Evolutionary conservation across 2,797 vertebrate genomes (phyloP), one percentile per base, ranked within the genome.

Genomic region (Poeciliopsis turneri): DNA sequence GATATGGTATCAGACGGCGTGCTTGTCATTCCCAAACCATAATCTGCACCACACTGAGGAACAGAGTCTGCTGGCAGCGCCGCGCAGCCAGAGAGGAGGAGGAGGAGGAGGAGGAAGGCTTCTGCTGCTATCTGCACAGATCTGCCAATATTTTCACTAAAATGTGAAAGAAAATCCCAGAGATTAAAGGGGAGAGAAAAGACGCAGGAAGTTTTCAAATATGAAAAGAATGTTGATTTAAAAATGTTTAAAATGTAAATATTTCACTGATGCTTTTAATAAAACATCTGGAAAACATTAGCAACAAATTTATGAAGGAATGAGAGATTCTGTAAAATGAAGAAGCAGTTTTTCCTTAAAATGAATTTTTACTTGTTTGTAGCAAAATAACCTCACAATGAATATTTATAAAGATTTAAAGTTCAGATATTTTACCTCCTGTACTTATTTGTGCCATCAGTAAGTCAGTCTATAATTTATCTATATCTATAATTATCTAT

Each of bases 1-100:
- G 94, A 95, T 95, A 86, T 90, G 92, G 90, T 93, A 94, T 95
- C 94, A 94, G 93, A 92, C 93, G 83, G 81, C 90, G 91, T 86
- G 90, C 94, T 94, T 94, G 94, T 95, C 93, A 90, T 92, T 92
- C 91, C 89, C 89, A 15, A 61, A 87, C 91, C 92, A 89, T 95
- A 94, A 95, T 94, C 94, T 94, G 87, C 88, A 85, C 82, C 71
- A 88, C 92, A 80, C 89, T 79, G 84, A 90, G 86, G 88, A 93
- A 93, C 92, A 86, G 84, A 83, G 91, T 92, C 93, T 93, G 92
- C 94, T 93, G 92, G 91, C 91, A 93, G 88, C 89, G 45, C 76
- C 72, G 90, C 80, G 86, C 87, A 89, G 89, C 47, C 47, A 82
- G 77, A 89, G 87, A 83, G 82, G 82, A 85, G 59, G 6, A 43